Base-by-base conservation (phyloP, 2,113 vertebrate species). In the Pteronura brasiliensis region DNA sequence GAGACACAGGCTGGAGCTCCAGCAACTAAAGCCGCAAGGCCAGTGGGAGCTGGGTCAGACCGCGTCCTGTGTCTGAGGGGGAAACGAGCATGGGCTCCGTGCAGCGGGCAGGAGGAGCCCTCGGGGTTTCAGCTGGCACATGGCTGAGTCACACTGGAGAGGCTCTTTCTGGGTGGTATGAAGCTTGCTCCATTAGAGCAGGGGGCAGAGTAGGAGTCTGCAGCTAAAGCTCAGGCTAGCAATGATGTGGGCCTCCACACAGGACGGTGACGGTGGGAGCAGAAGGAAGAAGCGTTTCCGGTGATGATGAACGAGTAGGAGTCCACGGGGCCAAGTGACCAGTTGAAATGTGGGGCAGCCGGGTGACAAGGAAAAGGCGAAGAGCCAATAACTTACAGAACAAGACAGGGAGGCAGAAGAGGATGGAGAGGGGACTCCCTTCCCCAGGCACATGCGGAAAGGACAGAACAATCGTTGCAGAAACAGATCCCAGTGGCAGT, bases 401-500 rank as follows among this genome's bases (percentile, higher is more conserved):
- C 44, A 7, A 77, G 85, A n/a, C 57, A 17, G 17, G 61, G 52
- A 44, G n/a, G 67, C 82, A 23, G 76, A 49, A 27, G 13, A 55
- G 49, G 77, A n/a, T 9, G 0, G 0, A 69, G n/a, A 49, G 27
- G 31, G 31, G 31, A 29, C 1, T 3, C 34, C 71, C 9, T 17
- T 42, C 52, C 34, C 23, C 0, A n/a, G 44, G 23, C 39, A 1
- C 0, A 1, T 2, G 36, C 39, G 31, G 14, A 52, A 39, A 14
- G 7, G 6, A 49, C 13, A 39, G 27, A 20, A 7, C 6, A 1
- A 7, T 7, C 0, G 1, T 17, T 3, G 13, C 7, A 13, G 74
- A 63, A 29, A 36, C 34, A 18, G 55, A 36, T 9, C 11, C 31
- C 18, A 3, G 6, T 8, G 12, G 14, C 6, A 14, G 21, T 15